Percentiles rank a stretch among this genome's conserved stretches.
These are phyloP conservation scores for Ylistrum balloti DNA, from an alignment of 1,140 invertebrate genomes.

Conservation along the genomic window DNA sequence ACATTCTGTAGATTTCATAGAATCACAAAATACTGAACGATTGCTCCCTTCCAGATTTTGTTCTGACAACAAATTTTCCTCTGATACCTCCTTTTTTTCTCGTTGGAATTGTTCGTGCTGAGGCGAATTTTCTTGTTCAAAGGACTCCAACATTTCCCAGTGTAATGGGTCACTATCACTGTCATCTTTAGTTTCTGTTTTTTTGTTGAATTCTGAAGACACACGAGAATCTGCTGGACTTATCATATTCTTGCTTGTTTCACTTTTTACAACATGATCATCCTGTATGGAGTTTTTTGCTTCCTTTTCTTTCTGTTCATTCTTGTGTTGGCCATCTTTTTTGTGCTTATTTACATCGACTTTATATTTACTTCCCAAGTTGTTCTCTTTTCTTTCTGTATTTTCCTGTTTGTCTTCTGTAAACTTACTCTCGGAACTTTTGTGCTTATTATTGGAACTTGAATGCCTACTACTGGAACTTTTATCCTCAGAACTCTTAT, in stretches of 20 bases:
- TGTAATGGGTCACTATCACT: background rate
- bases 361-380: background rate
- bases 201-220: background rate
- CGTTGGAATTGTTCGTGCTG: background rate
- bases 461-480: background rate
- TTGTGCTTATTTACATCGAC: background rate
- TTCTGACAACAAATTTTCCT: background rate
- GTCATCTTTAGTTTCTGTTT: background rate
- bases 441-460: background rate
- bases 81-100: background rate
- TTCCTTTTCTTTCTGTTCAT: background rate
- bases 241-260: background rate
- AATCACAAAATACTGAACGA: background rate
- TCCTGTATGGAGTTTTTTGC: background rate
- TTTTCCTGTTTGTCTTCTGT: conserved; percentile 37
- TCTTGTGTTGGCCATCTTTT: background rate
- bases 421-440: conserved; percentile 51
- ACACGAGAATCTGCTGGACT: background rate
- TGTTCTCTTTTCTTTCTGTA: conserved; percentile 54
- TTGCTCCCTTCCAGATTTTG: background rate
- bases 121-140: background rate
- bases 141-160: conserved; percentile 6
- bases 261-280: background rate
- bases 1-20: background rate
- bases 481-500: conserved; percentile 47